These are phyloP conservation scores for Campylomormyrus numenius DNA, from an alignment of 2,113 vertebrate species.

Conservation along the genomic window DNA sequence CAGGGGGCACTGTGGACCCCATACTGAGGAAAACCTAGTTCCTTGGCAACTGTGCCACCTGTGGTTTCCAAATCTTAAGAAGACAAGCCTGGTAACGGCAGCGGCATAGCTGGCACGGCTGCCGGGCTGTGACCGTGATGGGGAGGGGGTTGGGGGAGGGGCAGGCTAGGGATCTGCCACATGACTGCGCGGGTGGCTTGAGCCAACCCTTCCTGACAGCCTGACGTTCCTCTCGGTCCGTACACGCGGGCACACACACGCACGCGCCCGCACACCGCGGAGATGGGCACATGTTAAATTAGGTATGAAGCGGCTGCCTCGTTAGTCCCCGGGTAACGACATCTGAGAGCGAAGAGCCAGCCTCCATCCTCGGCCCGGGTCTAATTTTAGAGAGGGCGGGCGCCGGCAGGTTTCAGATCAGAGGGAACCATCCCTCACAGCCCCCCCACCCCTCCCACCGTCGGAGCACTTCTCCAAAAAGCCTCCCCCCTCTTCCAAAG, in stretches of 20 bases:
- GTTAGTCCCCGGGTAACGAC: neutral
- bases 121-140: neutral
- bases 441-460: neutral
- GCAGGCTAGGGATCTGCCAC: neutral
- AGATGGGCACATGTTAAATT: neutral
- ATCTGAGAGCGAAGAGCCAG: neutral
- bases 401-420: slow-evolving; percentile 11
- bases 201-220: neutral
- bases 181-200: neutral
- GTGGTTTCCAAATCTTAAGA: neutral
- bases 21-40: neutral
- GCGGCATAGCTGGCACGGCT: neutral
- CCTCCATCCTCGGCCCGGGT: neutral
- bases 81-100: neutral
- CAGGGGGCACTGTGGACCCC: neutral
- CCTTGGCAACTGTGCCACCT: neutral
- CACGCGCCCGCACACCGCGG: neutral
- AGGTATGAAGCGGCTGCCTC: neutral
- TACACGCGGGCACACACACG: neutral
- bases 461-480: neutral
- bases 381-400: slow-evolving; percentile 1
- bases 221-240: neutral
- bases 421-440: neutral
- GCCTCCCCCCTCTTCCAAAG: neutral
- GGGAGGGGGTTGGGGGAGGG: neutral